Evolutionary conservation across 2,888 invertebrate genomes (phyloP).

Genomic region (Oscheius onirici): DNA sequence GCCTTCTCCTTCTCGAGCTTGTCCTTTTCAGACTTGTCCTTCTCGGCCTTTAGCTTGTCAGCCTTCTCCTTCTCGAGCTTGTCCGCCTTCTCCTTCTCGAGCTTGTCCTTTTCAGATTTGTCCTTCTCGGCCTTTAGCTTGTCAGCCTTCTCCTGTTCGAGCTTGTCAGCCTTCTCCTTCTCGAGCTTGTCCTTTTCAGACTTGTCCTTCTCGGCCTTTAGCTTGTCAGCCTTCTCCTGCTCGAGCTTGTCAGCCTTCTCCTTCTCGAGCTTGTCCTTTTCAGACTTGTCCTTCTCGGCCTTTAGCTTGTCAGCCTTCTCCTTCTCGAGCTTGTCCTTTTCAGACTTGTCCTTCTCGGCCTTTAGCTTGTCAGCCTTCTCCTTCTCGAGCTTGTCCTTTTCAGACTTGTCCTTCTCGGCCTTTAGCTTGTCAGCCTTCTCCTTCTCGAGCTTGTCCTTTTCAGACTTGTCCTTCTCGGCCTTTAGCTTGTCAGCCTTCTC

Average conservation of each 20-base stretch:
- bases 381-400: not conserved
- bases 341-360: not conserved
- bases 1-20: not conserved
- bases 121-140: not conserved
- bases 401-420: not conserved
- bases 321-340: not conserved
- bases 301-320: not conserved
- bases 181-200: not conserved
- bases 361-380: not conserved
- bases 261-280: not conserved
- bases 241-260: not conserved
- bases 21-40: not conserved
- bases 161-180: not conserved
- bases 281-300: not conserved
- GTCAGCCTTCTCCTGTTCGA: not conserved
- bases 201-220: not conserved
- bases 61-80: conserved; percentile 9
- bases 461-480: not conserved
- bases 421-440: not conserved
- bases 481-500: not conserved
- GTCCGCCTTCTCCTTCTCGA: not conserved
- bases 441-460: not conserved
- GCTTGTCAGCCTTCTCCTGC: not conserved
- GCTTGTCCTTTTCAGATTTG: not conserved
- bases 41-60: not conserved